These are phyloP conservation scores for Malurus alboscapulatus DNA, from an alignment of 2,113 vertebrate genomes.

Conservation along the genomic window DNA sequence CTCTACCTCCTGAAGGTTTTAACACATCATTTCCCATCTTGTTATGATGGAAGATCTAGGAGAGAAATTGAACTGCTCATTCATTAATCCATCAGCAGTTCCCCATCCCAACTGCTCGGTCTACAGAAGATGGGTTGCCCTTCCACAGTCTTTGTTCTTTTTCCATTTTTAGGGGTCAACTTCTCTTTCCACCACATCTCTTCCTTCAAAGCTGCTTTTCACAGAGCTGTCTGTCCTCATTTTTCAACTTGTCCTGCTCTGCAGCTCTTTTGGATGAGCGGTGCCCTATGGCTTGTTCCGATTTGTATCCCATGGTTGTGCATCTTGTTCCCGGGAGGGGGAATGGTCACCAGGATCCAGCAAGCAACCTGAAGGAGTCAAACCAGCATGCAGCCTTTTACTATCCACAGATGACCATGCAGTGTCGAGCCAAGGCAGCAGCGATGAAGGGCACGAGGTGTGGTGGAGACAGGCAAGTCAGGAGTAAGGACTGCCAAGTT, in stretches of 20 bases:
- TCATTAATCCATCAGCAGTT: neutral
- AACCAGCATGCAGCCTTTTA: neutral
- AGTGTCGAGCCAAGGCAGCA: neutral
- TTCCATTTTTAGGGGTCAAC: neutral
- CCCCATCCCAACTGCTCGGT: neutral
- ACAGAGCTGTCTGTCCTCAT: neutral
- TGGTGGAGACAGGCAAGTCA: neutral
- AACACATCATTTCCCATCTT: neutral
- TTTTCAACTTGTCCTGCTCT: neutral
- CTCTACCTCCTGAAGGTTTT: neutral
- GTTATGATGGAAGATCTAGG: neutral
- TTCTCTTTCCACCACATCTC: neutral
- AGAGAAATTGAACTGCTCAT: neutral
- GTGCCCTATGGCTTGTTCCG: neutral
- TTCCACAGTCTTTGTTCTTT: neutral
- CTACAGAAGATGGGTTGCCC: neutral
- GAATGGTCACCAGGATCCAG: neutral
- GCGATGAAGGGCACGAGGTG: neutral
- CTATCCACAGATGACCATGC: fast-evolving
- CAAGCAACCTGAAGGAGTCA: neutral
- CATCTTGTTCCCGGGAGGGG: neutral
- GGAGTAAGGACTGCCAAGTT: neutral
- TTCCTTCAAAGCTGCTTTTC: neutral
- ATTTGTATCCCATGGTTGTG: neutral
- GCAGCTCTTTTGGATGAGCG: neutral